These are phyloP conservation scores for Plodia interpunctella DNA, from an alignment of 1,140 invertebrate species.

Conservation along the genomic window DNA sequence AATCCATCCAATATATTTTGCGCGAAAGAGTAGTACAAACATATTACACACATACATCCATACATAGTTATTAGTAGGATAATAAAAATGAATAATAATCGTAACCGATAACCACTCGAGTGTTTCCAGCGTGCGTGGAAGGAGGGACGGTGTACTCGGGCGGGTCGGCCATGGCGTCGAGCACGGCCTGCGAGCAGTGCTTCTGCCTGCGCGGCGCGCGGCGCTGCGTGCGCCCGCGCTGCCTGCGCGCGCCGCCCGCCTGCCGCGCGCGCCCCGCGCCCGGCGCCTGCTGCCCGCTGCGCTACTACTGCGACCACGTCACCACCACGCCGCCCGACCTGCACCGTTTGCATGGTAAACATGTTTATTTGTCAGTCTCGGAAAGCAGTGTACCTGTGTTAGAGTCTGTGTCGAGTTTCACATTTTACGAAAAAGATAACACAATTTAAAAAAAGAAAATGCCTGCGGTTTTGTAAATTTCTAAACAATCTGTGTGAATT, in stretches of 20 bases:
- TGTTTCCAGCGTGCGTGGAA: slow-evolving; percentile 81
- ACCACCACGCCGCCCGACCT: slow-evolving; percentile 28
- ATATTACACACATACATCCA: too few relatives aligned
- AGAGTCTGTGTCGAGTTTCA: too few relatives aligned
- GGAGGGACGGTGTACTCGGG: slow-evolving; percentile 87
- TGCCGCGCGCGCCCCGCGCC: slow-evolving; percentile 83
- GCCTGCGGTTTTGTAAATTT: too few relatives aligned
- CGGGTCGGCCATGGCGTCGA: slow-evolving; percentile 90
- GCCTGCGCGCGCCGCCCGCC: slow-evolving; percentile 86
- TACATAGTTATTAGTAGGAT: not conserved
- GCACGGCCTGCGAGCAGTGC: slow-evolving; percentile 89
- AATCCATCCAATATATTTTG: too few relatives aligned
- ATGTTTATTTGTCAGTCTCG: not conserved
- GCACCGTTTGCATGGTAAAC: slow-evolving; percentile 35
- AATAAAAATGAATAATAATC: not conserved
- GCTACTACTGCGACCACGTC: slow-evolving; percentile 86
- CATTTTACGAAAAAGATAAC: too few relatives aligned
- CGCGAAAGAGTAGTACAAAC: too few relatives aligned
- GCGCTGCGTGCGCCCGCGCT: slow-evolving; percentile 88
- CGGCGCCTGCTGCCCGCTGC: slow-evolving; percentile 89
- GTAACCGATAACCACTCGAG: slow-evolving; percentile 23
- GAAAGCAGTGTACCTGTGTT: too few relatives aligned
- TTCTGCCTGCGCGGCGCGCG: slow-evolving; percentile 88
- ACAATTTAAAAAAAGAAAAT: too few relatives aligned
- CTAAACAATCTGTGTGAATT: too few relatives aligned